These are phyloP conservation scores for Lepidurus packardi DNA, from an alignment of 1,140 invertebrate genomes.

Conservation along the genomic window DNA sequence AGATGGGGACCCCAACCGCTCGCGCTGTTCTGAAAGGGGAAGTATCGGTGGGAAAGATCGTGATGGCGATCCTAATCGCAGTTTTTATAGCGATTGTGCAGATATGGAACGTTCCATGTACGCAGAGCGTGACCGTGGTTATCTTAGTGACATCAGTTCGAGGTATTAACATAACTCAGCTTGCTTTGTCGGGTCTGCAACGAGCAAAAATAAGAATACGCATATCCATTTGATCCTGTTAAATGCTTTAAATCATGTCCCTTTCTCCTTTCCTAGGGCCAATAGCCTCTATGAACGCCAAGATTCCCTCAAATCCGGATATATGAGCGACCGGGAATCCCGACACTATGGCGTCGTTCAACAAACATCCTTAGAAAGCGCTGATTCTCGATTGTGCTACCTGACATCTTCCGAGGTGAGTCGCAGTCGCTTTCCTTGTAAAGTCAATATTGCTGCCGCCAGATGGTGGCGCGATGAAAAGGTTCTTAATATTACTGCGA, in stretches of 20 bases:
- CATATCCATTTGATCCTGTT: background rate
- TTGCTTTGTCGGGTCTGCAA: background rate
- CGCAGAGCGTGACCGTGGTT: conserved; percentile 62
- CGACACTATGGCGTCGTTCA: conserved; percentile 69
- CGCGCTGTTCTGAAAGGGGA: background rate
- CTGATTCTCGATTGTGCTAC: conserved; percentile 85
- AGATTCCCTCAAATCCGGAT: conserved; percentile 80
- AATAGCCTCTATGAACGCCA: conserved; percentile 74
- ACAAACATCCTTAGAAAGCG: conserved; percentile 86
- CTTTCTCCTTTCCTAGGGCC: conserved; percentile 50
- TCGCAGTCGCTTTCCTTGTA: conserved; percentile 38
- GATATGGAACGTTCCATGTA: conserved; percentile 33
- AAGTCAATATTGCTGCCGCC: background rate
- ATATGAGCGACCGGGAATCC: conserved; percentile 79
- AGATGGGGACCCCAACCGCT: background rate
- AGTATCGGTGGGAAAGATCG: background rate
- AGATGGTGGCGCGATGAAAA: background rate
- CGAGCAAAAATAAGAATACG: too few species aligned
- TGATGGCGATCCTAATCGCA: conserved; percentile 15
- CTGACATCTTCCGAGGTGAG: conserved; percentile 92
- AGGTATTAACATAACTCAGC: conserved; percentile 49
- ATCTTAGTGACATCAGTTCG: conserved; percentile 77
- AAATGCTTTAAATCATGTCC: background rate
- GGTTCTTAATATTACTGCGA: too few species aligned
- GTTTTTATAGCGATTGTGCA: conserved; percentile 29